Evolutionary conservation across 1,140 invertebrate genomes (phyloP).

Genomic region (Hermetia illucens): DNA sequence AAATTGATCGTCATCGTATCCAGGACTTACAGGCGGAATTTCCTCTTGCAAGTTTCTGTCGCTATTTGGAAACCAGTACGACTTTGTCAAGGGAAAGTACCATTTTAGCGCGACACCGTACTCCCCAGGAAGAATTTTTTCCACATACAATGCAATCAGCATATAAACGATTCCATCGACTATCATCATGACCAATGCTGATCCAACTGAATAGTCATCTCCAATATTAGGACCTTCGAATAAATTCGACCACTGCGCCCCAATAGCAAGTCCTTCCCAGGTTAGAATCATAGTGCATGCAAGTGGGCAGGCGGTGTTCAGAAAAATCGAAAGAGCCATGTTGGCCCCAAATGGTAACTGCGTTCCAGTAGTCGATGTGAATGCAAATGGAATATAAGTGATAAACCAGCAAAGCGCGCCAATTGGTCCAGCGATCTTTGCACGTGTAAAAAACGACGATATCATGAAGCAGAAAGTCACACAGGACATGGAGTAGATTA

Average conservation of each 20-base stretch:
- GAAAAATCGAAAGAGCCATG: conserved; percentile 42
- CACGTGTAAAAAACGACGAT: conserved; percentile 46
- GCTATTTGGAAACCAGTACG: conserved; percentile 38
- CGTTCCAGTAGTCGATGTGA: conserved; percentile 44
- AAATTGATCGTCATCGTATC: conserved; percentile 40
- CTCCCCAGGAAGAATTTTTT: conserved; percentile 55
- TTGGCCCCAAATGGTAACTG: conserved; percentile 36
- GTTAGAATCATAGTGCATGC: conserved; percentile 51
- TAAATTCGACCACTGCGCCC: conserved; percentile 63
- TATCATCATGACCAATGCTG: conserved; percentile 49
- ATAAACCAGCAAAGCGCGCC: too few species aligned
- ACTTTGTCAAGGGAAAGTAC: conserved; percentile 57
- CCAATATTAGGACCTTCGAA: conserved; percentile 49
- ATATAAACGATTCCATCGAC: conserved; percentile 50
- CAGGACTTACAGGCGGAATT: too few species aligned
- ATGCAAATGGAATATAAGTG: too few species aligned
- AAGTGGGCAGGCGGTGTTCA: conserved; percentile 63
- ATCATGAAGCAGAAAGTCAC: conserved; percentile 48
- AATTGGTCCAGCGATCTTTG: conserved; percentile 35
- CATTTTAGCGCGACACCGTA: conserved; percentile 55
- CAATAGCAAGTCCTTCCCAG: too few species aligned
- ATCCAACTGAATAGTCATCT: conserved; percentile 51
- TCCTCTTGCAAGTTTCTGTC: conserved; percentile 6
- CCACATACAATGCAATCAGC: conserved; percentile 54
- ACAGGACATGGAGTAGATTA: conserved; percentile 34